Evolutionary conservation across 2,888 invertebrate species (phyloP).

Genomic region (Aleiodes leptofemur): DNA sequence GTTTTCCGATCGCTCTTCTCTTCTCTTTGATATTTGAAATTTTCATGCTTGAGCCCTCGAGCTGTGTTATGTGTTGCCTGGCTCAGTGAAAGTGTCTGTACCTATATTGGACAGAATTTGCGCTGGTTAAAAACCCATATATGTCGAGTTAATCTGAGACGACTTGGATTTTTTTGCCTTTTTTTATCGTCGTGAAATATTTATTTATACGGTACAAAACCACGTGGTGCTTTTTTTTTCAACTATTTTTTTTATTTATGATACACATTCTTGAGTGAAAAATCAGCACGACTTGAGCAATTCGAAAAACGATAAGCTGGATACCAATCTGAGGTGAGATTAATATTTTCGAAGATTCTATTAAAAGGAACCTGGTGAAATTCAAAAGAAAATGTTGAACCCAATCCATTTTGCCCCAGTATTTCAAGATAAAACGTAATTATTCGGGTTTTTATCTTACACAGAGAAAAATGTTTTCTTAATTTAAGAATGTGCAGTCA

Average conservation of each 20-base stretch:
- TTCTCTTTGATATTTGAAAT: conserved; percentile 19
- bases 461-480: too few species aligned
- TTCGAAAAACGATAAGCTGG: conserved; percentile 44
- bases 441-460: too few species aligned
- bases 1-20: neutral
- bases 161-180: neutral
- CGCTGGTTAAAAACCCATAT: conserved; percentile 29
- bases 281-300: neutral
- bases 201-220: neutral
- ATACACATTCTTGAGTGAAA: neutral
- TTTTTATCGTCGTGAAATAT: neutral
- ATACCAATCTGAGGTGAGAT: conserved; percentile 47
- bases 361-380: too few species aligned
- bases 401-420: too few species aligned
- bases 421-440: too few species aligned
- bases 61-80: neutral
- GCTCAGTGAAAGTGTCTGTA: conserved; percentile 25
- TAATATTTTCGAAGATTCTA: neutral
- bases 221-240: neutral
- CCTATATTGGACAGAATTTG: conserved; percentile 22
- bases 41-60: conserved; percentile 20
- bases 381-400: too few species aligned
- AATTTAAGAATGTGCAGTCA: too few species aligned
- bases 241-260: neutral
- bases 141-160: conserved; percentile 1